Percentiles rank a stretch among this genome's conserved stretches.
These are phyloP conservation scores for Ernsta delagoae DNA, from an alignment of 2,888 invertebrate species.

Conservation along the genomic window DNA sequence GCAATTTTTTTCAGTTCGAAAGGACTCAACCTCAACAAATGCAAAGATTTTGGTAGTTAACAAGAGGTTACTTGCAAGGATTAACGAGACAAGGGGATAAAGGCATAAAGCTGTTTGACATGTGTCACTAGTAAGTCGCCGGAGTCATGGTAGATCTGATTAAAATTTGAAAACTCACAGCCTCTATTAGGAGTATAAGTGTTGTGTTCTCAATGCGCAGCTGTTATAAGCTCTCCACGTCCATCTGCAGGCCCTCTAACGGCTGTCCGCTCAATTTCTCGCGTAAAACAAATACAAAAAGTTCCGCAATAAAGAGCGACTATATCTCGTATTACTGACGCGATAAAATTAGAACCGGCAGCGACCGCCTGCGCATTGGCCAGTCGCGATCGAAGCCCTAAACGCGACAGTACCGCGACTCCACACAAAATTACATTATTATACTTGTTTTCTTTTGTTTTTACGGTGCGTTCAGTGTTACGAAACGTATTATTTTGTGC, in stretches of 20 bases:
- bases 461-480: conserved; percentile 57
- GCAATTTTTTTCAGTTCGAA: too few relatives aligned
- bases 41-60: too few relatives aligned
- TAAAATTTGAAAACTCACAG: neutral
- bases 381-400: conserved; percentile 49
- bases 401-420: conserved; percentile 12
- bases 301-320: conserved; percentile 75
- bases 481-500: conserved; percentile 63
- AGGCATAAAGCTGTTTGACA: too few relatives aligned
- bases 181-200: too few relatives aligned
- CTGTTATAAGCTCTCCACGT: neutral
- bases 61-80: too few relatives aligned
- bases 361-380: conserved; percentile 53
- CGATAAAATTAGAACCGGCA: conserved; percentile 80
- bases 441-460: conserved; percentile 60
- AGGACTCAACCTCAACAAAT: too few relatives aligned
- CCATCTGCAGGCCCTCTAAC: conserved; percentile 9
- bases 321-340: conserved; percentile 83
- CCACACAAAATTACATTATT: neutral
- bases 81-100: too few relatives aligned
- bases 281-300: conserved; percentile 63
- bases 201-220: neutral
- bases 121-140: too few relatives aligned
- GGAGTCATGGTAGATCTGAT: too few relatives aligned
- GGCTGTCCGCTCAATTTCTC: conserved; percentile 53